A percentile compares a stretch with the other conserved stretches of the same genome.
Conservation (phyloP, 1,140 invertebrate species). For the Heliconius congener region DNA sequence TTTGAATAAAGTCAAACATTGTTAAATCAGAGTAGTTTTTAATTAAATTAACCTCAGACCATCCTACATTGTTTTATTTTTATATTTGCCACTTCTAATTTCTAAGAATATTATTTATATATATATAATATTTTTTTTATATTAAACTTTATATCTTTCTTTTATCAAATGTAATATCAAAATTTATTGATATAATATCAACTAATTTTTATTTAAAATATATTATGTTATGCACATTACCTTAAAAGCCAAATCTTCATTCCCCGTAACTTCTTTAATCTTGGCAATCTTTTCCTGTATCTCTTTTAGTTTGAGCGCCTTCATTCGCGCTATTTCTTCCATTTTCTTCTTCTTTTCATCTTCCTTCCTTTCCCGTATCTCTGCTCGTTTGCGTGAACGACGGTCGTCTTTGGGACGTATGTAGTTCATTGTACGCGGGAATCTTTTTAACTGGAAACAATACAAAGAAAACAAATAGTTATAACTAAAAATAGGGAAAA, state of each 20-base stretch:
- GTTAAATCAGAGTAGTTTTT: too few species aligned
- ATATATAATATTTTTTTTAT: too few species aligned
- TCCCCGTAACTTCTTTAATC: slow-evolving; percentile 95
- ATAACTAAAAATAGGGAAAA: too few species aligned
- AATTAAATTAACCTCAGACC: too few species aligned
- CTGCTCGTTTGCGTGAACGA: slow-evolving; percentile 89
- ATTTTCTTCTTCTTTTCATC: slow-evolving; percentile 91
- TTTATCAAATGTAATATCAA: too few species aligned
- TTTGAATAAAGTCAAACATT: too few species aligned
- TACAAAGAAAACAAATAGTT: background rate
- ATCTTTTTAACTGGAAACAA: slow-evolving; percentile 88
- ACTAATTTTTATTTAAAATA: too few species aligned
- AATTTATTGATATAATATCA: too few species aligned
- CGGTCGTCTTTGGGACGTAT: slow-evolving; percentile 90
- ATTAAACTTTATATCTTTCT: too few species aligned
- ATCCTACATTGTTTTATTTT: too few species aligned
- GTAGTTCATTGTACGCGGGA: slow-evolving; percentile 93
- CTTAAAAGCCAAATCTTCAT: slow-evolving; percentile 84
- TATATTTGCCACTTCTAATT: too few species aligned
- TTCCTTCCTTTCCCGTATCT: slow-evolving; percentile 89
- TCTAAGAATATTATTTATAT: too few species aligned
- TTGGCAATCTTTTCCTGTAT: slow-evolving; percentile 94
- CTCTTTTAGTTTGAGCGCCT: slow-evolving; percentile 94
- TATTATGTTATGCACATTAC: slow-evolving; percentile 48
- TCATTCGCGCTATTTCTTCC: slow-evolving; percentile 93